Evolutionary conservation across 2,888 invertebrate species (phyloP).

Genomic region (Cheilosia variabilis): DNA sequence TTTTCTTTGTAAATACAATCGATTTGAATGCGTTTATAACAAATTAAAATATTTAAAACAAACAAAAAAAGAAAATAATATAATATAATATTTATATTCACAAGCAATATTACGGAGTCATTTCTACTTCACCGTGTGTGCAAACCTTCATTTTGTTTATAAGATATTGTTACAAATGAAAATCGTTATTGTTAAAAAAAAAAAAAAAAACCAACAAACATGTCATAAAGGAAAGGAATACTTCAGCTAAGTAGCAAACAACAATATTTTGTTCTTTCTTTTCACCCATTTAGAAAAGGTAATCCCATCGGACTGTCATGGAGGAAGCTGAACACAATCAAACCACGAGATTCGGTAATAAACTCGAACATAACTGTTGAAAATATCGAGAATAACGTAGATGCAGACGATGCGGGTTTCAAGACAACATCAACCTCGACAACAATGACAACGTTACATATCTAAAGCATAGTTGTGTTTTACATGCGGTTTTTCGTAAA

Average conservation of each 20-base stretch:
- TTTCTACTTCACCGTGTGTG: constrained; percentile 69
- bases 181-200: constrained; percentile 23
- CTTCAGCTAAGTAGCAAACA: constrained; percentile 47
- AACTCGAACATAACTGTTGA: constrained; percentile 70
- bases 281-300: constrained; percentile 74
- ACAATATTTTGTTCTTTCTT: constrained; percentile 30
- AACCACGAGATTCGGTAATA: constrained; percentile 70
- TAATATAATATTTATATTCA: constrained; percentile 29
- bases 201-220: constrained; percentile 8
- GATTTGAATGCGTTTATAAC: constrained; percentile 33
- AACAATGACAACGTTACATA: constrained; percentile 78
- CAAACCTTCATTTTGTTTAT: constrained; percentile 14
- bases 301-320: constrained; percentile 77
- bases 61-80: background rate
- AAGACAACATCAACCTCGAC: constrained; percentile 76
- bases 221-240: constrained; percentile 25
- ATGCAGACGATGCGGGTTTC: constrained; percentile 36
- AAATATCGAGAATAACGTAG: constrained; percentile 70
- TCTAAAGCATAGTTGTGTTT: constrained; percentile 60
- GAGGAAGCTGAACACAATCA: constrained; percentile 77
- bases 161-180: constrained; percentile 33
- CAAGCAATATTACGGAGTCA: constrained; percentile 49
- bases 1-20: constrained; percentile 67
- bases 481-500: background rate
- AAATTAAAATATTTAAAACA: background rate